Evolutionary conservation across 2,888 invertebrate species (phyloP), one percentile per base, ranked within the genome.

Genomic region (Branchipolynoe longqiensis): DNA sequence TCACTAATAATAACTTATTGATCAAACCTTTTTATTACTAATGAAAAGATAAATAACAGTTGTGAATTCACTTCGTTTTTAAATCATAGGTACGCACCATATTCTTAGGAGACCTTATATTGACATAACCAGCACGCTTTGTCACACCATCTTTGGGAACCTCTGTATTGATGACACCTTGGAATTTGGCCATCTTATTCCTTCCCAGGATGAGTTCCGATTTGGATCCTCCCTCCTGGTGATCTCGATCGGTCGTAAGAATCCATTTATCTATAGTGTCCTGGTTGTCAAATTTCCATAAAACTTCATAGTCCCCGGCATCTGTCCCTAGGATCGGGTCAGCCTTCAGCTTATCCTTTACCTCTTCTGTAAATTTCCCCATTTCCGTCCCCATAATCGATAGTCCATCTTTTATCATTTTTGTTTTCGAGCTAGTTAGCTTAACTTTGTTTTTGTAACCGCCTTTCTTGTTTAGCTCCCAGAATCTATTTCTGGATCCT

Each of bases 91-190:
- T 31, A 69, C 86, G 86, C 89, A 93, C 93, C 88, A 88, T 87
- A n/a, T 91, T 92, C 90, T 95, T 95, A 62, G 95, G 94, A 0
- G 97, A 96, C 88, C 95, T 95, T 82, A 98, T 95, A 90, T 96
- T 96, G 89, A 97, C 97, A 93, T 97, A 98, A 0, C 98, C 98
- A 25, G 97, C 95, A 84, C 95, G 95, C 91, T 96, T 96, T 0
- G 96, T 95, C 86, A 94, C 94, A 0, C 98, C 98, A 94, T 98
- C 97, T 92, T 96, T 96, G 0, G 97, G 96, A 18, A 96, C 94
- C 86, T 95, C 95, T 0, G 96, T 92, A 83, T 89, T 90, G 0
- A 94, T 86, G 48, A 89, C 85, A 1, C 94, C 94, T 85, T 90
- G 90, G 87, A 94, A 94, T 6, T 94, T 41, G 2, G 90, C 93